Percentiles rank a stretch among this genome's conserved stretches.
These are phyloP conservation scores for Gallinago undulata DNA, from an alignment of 2,113 vertebrate genomes.

Conservation along the genomic window DNA sequence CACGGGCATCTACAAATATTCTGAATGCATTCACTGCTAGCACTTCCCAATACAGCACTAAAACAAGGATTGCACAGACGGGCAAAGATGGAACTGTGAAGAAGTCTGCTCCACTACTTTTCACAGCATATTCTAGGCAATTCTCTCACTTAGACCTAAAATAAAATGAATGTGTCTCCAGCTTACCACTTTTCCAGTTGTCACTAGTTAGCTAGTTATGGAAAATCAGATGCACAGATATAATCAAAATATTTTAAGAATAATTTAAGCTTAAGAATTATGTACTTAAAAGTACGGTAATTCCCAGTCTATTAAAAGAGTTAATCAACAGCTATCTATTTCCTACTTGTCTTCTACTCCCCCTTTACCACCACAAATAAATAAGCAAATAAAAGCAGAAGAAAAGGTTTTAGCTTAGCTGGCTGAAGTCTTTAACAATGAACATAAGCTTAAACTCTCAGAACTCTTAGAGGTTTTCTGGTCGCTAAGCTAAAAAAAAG, in stretches of 20 bases:
- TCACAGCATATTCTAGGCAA: conserved; percentile 39
- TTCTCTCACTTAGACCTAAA: conserved; percentile 44
- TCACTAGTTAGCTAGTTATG: background rate
- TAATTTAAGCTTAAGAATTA: background rate
- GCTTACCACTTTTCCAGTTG: conserved; percentile 2
- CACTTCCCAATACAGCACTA: background rate
- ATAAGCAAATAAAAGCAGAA: background rate
- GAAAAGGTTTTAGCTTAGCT: background rate
- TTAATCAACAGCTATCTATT: background rate
- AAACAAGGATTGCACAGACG: conserved; percentile 7
- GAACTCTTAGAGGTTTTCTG: background rate
- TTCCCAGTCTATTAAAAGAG: background rate
- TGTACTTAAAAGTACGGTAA: background rate
- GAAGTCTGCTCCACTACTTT: background rate
- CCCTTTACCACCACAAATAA: background rate
- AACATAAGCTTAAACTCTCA: background rate
- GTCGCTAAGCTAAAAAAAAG: conserved; percentile 30
- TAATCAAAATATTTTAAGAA: background rate
- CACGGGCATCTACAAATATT: background rate
- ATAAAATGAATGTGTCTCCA: conserved; percentile 29
- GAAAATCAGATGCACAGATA: background rate
- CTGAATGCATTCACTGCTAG: background rate
- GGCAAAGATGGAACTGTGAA: background rate
- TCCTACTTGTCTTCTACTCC: background rate
- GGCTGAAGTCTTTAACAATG: background rate